A percentile compares a stretch with the other conserved stretches of the same genome.
These are phyloP conservation scores for Chaetogeoica ovagalla DNA, from an alignment of 2,888 invertebrate genomes.

Conservation along the genomic window DNA sequence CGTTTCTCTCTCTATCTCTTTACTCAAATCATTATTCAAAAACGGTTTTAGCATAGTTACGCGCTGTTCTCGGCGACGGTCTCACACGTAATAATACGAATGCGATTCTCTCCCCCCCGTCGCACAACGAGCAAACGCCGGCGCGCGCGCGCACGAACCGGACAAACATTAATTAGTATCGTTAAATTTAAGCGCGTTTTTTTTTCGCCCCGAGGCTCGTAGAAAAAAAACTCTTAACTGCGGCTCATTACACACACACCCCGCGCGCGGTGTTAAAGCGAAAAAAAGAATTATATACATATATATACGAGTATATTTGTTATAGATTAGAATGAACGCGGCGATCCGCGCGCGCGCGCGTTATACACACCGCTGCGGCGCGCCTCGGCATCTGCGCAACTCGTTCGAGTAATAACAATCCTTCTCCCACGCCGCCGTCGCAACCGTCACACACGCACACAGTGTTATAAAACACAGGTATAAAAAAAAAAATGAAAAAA, in stretches of 20 bases:
- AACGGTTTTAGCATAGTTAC: constrained; percentile 22
- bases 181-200: constrained; percentile 17
- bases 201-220: constrained; percentile 6
- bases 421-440: background rate
- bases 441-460: too few species aligned
- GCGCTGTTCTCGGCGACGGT: too few species aligned
- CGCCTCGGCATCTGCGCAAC: too few species aligned
- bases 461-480: too few species aligned
- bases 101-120: background rate
- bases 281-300: too few species aligned
- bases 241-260: constrained; percentile 35
- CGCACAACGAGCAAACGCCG: background rate
- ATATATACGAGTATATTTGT: too few species aligned
- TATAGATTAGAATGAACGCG: constrained; percentile 10
- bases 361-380: background rate
- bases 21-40: constrained; percentile 38
- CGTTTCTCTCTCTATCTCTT: background rate
- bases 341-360: background rate
- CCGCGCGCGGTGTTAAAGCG: too few species aligned
- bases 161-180: constrained; percentile 41
- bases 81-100: constrained; percentile 31
- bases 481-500: too few species aligned
- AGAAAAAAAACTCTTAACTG: background rate
- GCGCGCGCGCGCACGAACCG: background rate
- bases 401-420: too few species aligned